These are phyloP conservation scores for Hyppa rectilinea DNA, from an alignment of 2,888 invertebrate genomes.

Conservation along the genomic window DNA sequence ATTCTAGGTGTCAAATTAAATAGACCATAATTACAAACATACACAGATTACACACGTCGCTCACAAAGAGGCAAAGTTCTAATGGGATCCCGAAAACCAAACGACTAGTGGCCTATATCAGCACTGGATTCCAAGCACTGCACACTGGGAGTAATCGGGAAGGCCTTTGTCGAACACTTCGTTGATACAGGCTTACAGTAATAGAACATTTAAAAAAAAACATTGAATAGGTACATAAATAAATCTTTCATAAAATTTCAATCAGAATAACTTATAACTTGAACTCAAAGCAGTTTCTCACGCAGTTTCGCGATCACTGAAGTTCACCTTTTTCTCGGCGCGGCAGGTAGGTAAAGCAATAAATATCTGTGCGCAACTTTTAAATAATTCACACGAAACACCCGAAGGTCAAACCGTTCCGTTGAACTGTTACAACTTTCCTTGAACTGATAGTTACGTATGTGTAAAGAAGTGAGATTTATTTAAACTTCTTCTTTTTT, in stretches of 20 bases:
- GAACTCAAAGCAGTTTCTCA: conserved; percentile 32
- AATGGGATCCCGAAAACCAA: too few species aligned
- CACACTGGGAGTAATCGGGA: too few species aligned
- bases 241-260: conserved; percentile 15
- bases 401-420: conserved; percentile 35
- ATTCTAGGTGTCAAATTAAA: too few species aligned
- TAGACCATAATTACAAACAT: too few species aligned
- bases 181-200: too few species aligned
- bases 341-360: conserved; percentile 54
- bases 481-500: too few species aligned
- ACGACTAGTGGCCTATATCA: too few species aligned
- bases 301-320: conserved; percentile 36
- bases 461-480: not conserved
- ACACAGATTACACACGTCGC: too few species aligned
- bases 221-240: not conserved
- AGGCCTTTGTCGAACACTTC: too few species aligned
- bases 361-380: conserved; percentile 66
- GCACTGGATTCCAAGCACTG: too few species aligned
- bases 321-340: conserved; percentile 47
- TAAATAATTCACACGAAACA: conserved; percentile 64
- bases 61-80: too few species aligned
- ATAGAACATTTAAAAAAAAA: too few species aligned
- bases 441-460: conserved; percentile 7
- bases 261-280: conserved; percentile 24
- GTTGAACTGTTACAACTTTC: conserved; percentile 35